Evolutionary conservation across 2,797 vertebrate genomes (phyloP).

Genomic region (Bovichtus variegatus): DNA sequence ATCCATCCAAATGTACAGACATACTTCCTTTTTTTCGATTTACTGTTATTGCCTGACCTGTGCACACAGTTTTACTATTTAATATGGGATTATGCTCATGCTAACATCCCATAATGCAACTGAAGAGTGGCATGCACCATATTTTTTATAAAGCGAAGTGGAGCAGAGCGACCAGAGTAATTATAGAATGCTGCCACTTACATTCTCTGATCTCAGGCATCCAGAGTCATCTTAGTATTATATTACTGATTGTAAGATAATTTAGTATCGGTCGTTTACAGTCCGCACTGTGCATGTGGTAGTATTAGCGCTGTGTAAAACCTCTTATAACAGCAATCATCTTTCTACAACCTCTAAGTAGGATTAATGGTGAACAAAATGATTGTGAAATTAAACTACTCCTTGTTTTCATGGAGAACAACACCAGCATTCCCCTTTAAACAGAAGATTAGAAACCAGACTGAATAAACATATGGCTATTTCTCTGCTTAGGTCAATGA

Average conservation of each 20-base stretch:
- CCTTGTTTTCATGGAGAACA: neutral
- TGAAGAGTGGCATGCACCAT: neutral
- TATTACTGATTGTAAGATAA: neutral
- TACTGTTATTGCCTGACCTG: neutral
- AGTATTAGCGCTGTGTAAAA: neutral
- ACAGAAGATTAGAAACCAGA: slow-evolving; percentile 1
- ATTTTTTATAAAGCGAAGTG: neutral
- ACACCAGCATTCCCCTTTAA: neutral
- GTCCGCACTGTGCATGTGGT: neutral
- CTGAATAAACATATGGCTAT: slow-evolving; percentile 5
- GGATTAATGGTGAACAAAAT: neutral
- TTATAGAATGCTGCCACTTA: neutral
- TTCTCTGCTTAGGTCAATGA: neutral
- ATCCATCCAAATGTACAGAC: neutral
- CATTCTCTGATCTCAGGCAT: neutral
- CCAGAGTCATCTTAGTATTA: neutral
- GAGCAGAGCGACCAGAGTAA: neutral
- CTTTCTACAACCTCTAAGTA: neutral
- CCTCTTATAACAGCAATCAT: neutral
- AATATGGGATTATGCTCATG: neutral
- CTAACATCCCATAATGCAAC: neutral
- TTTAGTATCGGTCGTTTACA: neutral
- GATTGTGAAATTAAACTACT: neutral
- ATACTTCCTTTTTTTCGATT: neutral
- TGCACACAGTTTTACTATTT: neutral